Conservation (phyloP, 2,888 invertebrate species). For the Zaprionus lineosus region DNA sequence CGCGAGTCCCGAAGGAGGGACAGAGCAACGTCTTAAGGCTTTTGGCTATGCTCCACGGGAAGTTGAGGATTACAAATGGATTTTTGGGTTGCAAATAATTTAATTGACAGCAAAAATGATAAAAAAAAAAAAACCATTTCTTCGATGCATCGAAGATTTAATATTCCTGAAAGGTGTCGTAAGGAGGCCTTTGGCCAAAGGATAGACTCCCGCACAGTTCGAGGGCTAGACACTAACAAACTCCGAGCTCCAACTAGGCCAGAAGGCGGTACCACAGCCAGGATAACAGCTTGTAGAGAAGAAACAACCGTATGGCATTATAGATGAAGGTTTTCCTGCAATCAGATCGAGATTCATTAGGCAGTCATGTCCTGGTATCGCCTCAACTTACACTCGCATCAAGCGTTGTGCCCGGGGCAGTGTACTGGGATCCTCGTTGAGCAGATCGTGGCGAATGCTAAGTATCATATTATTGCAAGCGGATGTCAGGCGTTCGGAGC, state of each 20-base stretch:
- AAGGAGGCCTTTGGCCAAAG: not conserved
- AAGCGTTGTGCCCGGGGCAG: conserved; percentile 45
- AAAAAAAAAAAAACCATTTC: conserved; percentile 16
- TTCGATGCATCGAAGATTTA: conserved; percentile 10
- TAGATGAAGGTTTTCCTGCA: conserved; percentile 49
- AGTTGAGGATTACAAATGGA: too few species aligned
- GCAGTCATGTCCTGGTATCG: too few species aligned
- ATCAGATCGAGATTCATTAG: not conserved
- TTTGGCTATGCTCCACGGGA: too few species aligned
- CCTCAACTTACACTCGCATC: conserved; percentile 50
- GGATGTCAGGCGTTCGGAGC: not conserved
- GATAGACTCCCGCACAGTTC: too few species aligned
- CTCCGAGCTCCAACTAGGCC: conserved; percentile 6
- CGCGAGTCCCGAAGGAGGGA: too few species aligned
- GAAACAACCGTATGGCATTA: conserved; percentile 31
- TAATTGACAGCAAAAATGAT: not conserved
- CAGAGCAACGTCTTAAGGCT: not conserved
- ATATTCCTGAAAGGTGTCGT: not conserved
- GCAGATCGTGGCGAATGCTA: conserved; percentile 59
- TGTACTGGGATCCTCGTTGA: conserved; percentile 60
- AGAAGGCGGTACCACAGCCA: conserved; percentile 52
- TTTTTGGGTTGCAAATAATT: too few species aligned
- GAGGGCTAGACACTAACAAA: too few species aligned
- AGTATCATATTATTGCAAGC: conserved; percentile 45
- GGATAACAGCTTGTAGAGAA: conserved; percentile 58